Percentiles rank a stretch among this genome's conserved stretches.
phyloP scores from a whole-genome alignment of 2,888 invertebrate species.

The Embidobia sp. region DNA sequence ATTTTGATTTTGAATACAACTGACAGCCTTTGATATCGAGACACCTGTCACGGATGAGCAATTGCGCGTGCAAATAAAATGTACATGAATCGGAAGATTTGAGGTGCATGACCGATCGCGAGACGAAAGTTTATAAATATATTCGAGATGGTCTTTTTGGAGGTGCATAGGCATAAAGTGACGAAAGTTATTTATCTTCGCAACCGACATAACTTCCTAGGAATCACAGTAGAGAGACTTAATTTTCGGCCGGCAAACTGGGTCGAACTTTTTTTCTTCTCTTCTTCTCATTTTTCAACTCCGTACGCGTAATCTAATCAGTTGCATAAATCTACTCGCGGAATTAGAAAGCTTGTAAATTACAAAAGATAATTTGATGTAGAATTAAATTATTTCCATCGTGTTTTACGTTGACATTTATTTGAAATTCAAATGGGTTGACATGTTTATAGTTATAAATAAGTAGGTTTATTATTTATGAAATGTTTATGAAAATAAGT shows the following conservation, averaged over 20 bases:
- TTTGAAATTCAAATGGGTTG: conserved; percentile 5
- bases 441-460: conserved; percentile 13
- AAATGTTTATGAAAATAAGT: too few relatives aligned
- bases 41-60: conserved; percentile 1
- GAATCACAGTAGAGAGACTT: conserved; percentile 67
- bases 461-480: background rate
- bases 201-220: conserved; percentile 43
- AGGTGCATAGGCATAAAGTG: conserved; percentile 40
- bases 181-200: conserved; percentile 68
- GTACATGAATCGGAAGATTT: conserved; percentile 26
- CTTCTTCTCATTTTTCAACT: too few relatives aligned
- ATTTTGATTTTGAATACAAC: background rate
- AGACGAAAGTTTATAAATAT: conserved; percentile 61
- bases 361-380: conserved; percentile 2
- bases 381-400: conserved; percentile 4
- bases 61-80: conserved; percentile 31
- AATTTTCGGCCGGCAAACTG: conserved; percentile 10
- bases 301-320: too few relatives aligned
- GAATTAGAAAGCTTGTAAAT: too few relatives aligned
- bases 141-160: conserved; percentile 57
- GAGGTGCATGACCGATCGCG: conserved; percentile 63
- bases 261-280: too few relatives aligned
- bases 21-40: background rate
- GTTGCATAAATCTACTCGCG: too few relatives aligned
- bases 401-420: conserved; percentile 7